Conservation (phyloP, 2,888 invertebrate genomes). For the Philopedon plagiatum region DNA sequence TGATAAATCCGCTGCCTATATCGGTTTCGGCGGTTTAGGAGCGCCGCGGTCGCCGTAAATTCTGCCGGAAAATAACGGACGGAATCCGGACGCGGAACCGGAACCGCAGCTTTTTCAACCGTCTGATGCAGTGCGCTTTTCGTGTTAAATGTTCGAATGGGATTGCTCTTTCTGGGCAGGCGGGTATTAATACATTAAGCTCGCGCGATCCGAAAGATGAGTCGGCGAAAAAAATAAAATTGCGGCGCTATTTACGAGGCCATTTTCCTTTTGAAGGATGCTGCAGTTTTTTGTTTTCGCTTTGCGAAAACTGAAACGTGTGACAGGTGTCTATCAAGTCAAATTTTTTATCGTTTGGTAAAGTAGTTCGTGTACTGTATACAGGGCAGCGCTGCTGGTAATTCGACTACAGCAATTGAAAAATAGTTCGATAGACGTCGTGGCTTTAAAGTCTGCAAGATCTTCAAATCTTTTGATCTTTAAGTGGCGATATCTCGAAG, state of each 20-base stretch:
- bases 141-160: constrained; percentile 22
- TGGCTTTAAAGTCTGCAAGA: too few species aligned
- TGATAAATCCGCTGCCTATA: constrained; percentile 15
- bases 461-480: too few species aligned
- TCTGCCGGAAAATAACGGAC: constrained; percentile 14
- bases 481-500: too few species aligned
- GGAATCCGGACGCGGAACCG: background rate
- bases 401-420: too few species aligned
- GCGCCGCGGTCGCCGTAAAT: constrained; percentile 5
- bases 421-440: too few species aligned
- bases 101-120: constrained; percentile 27
- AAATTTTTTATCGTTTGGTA: too few species aligned
- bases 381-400: too few species aligned
- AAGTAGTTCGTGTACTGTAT: too few species aligned
- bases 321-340: too few species aligned
- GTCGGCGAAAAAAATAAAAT: background rate
- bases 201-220: background rate
- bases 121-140: constrained; percentile 25
- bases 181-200: constrained; percentile 10
- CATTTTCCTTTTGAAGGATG: background rate
- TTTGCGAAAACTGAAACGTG: too few species aligned
- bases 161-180: background rate
- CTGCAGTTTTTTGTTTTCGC: background rate
- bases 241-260: background rate
- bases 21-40: constrained; percentile 11